phyloP scores from a whole-genome alignment of 2,888 invertebrate species.

The Formica aserva region DNA sequence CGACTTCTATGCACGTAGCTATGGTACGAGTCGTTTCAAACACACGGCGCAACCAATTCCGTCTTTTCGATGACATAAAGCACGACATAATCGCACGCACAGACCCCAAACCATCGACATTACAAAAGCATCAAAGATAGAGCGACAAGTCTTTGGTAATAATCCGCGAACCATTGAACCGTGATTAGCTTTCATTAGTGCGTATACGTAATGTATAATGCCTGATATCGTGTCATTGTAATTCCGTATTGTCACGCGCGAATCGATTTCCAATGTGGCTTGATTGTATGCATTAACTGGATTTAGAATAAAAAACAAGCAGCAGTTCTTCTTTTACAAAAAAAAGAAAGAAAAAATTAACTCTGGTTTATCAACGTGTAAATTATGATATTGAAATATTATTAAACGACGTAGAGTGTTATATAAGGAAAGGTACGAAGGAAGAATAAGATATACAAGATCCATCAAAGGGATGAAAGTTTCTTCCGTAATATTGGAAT shows the following conservation, averaged over 20 bases:
- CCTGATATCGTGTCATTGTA: constrained; percentile 29
- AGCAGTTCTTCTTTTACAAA: neutral
- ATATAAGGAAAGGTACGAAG: constrained; percentile 32
- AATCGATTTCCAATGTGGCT: constrained; percentile 34
- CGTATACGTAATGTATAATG: neutral
- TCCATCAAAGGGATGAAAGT: constrained; percentile 46
- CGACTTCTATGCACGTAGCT: constrained; percentile 31
- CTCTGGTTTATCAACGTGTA: constrained; percentile 2
- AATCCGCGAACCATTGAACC: constrained; percentile 23
- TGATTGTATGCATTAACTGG: constrained; percentile 11
- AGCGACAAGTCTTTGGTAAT: constrained; percentile 32
- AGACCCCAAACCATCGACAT: neutral
- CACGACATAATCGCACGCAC: neutral
- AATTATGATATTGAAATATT: constrained; percentile 30
- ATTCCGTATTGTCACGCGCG: constrained; percentile 25
- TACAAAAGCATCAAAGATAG: constrained; percentile 45
- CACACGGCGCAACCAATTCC: constrained; percentile 9
- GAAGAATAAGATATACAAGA: constrained; percentile 37
- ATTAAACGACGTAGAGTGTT: neutral
- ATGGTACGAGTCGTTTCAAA: constrained; percentile 21
- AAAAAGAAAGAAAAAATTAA: neutral
- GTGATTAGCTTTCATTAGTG: constrained; percentile 47
- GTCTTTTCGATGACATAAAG: constrained; percentile 47
- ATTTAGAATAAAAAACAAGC: neutral
- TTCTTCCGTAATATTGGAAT: constrained; percentile 49